A percentile compares a stretch with the other conserved stretches of the same genome.
These are phyloP conservation scores for Cepphus grylle DNA, from an alignment of 2,113 vertebrate genomes.

Conservation along the genomic window DNA sequence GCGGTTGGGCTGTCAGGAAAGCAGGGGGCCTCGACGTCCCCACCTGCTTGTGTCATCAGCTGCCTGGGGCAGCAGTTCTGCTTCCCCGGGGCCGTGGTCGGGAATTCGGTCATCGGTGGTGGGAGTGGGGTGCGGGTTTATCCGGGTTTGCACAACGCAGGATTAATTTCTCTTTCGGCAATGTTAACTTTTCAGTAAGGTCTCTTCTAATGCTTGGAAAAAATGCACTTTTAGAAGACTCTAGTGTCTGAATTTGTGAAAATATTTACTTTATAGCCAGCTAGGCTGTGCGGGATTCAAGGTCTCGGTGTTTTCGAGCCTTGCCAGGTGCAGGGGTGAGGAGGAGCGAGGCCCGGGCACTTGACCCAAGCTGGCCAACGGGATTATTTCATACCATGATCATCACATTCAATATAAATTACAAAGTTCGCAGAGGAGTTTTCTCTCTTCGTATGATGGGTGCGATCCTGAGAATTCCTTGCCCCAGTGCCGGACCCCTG, in stretches of 20 bases:
- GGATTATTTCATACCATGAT: background rate
- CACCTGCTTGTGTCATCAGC: background rate
- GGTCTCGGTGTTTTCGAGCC: background rate
- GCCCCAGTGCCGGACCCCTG: background rate
- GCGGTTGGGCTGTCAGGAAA: background rate
- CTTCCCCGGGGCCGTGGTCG: background rate
- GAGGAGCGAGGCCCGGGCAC: background rate
- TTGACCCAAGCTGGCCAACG: background rate
- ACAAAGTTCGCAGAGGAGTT: background rate
- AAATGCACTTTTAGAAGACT: background rate
- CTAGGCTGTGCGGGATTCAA: no score
- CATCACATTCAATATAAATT: background rate
- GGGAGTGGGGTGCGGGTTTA: background rate
- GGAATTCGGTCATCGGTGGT: fast-evolving
- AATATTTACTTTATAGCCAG: background rate
- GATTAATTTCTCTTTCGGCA: background rate
- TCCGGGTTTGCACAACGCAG: background rate
- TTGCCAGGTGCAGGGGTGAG: background rate
- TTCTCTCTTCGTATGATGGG: background rate
- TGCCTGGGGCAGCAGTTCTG: background rate
- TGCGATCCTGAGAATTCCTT: background rate
- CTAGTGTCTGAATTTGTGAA: background rate
- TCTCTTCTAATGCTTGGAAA: background rate
- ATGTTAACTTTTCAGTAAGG: background rate
- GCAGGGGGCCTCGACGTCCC: background rate